A percentile compares a stretch with the other conserved stretches of the same genome.
These are phyloP conservation scores for Xestobium rufovillosum DNA, from an alignment of 2,888 invertebrate species.

Conservation along the genomic window DNA sequence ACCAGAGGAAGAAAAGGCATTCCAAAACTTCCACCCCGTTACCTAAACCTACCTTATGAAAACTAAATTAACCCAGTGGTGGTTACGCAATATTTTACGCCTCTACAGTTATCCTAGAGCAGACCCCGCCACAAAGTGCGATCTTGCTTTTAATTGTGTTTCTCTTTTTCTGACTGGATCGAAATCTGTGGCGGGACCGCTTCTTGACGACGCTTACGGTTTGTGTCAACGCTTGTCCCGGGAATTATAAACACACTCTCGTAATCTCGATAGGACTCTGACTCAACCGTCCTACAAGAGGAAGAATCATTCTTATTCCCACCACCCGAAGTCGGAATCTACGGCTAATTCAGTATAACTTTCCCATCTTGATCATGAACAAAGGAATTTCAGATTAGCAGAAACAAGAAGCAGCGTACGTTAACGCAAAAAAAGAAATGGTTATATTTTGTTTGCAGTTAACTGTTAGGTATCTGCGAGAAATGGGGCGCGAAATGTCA, in stretches of 20 bases:
- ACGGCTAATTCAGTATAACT: constrained; percentile 18
- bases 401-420: too few species aligned
- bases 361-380: too few species aligned
- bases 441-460: too few species aligned
- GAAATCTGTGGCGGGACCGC: constrained; percentile 39
- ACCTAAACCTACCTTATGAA: too few species aligned
- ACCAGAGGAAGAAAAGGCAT: too few species aligned
- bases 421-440: too few species aligned
- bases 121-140: constrained; percentile 36
- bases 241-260: constrained; percentile 69
- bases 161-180: constrained; percentile 28
- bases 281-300: constrained; percentile 48
- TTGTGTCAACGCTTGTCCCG: constrained; percentile 57
- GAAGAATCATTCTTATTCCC: constrained; percentile 27
- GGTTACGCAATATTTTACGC: constrained; percentile 30
- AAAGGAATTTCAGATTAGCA: too few species aligned
- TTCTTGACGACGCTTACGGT: constrained; percentile 47
- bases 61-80: too few species aligned
- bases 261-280: constrained; percentile 62
- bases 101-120: constrained; percentile 36
- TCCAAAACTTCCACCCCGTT: too few species aligned
- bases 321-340: constrained; percentile 8
- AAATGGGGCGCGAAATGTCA: too few species aligned
- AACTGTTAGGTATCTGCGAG: too few species aligned
- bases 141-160: constrained; percentile 16